phyloP scores from a whole-genome alignment of 2,113 vertebrate genomes.

The Cettia cetti region DNA sequence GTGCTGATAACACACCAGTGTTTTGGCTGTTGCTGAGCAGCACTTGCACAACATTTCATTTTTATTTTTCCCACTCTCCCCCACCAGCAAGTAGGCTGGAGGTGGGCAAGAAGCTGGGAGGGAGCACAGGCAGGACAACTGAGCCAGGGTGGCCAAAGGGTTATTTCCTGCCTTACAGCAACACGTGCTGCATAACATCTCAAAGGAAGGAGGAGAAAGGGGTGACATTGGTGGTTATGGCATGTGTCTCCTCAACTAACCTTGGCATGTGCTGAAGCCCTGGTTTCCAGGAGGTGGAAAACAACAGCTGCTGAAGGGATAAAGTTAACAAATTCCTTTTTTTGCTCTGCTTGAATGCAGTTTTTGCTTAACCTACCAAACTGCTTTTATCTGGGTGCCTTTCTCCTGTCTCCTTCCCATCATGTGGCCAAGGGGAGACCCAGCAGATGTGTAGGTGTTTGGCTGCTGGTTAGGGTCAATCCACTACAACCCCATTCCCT shows the following conservation, averaged over 20 bases:
- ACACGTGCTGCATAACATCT: fast-evolving
- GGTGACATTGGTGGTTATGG: neutral
- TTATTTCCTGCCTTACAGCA: neutral
- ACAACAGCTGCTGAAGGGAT: neutral
- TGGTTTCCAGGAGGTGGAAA: neutral
- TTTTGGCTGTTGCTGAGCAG: neutral
- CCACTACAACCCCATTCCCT: neutral
- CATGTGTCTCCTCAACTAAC: neutral
- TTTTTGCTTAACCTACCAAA: neutral
- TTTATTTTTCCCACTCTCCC: neutral
- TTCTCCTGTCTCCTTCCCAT: neutral
- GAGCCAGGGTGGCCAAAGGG: neutral
- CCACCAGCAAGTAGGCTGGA: neutral
- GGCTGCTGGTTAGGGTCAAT: neutral
- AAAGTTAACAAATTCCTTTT: neutral
- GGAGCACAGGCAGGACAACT: neutral
- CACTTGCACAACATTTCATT: fast-evolving
- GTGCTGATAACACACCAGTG: neutral
- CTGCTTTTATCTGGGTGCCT: neutral
- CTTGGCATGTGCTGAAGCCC: neutral
- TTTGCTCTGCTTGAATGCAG: neutral
- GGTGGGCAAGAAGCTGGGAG: neutral
- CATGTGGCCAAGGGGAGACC: fast-evolving
- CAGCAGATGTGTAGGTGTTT: neutral
- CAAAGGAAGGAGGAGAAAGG: neutral